Evolutionary conservation across 2,888 invertebrate genomes (phyloP), one percentile per base, ranked within the genome.

Genomic region (Drosophila paranaensis): DNA sequence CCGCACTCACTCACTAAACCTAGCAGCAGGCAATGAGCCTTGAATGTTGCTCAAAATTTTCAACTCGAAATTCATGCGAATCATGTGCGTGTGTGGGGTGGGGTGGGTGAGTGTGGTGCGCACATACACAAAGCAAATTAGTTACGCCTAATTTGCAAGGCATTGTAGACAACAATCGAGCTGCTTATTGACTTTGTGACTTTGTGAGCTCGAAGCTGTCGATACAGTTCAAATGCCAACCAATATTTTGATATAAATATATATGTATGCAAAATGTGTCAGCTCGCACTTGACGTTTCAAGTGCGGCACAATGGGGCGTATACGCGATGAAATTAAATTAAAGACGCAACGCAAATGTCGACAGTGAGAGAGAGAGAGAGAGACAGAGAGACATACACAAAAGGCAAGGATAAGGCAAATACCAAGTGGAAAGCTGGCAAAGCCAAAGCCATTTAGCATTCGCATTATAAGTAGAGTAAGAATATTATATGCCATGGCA

Each of bases 131-230:
- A 82, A 86, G 74, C 74, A 76, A 86, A 88, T 86, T 86, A 88
- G 82, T 86, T 75, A 82, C 82, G 88, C 86, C 73, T 79, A 88
- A 86, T 88, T 86, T 88, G 80, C 64, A 81, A 71, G 75, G 74
- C 81, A 83, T 81, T 83, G 71, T 77, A 60, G 70, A 63, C 82
- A 68, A 71, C 82, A 83, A 84, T 79, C 75, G 80, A 77, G 73
- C 78, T 68, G 72, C 71, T 65, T 81, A 66, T 77, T 65, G 65
- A 48, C 65, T 64, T 64, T 53, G 45, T 55, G 65, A 48, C 64
- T 64, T 64, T n/a, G 42, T 16, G 42, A 16, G 16, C 16, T 42
- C 1, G 0, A 61, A 11, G 71, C 74, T 63, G 68, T 53, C 71
- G 81, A 74, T 79, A 79, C 79, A 83, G 72, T 79, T 79, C 63